Base-by-base conservation (phyloP, 1,140 invertebrate species). In the Lysiphlebus fabarum region DNA sequence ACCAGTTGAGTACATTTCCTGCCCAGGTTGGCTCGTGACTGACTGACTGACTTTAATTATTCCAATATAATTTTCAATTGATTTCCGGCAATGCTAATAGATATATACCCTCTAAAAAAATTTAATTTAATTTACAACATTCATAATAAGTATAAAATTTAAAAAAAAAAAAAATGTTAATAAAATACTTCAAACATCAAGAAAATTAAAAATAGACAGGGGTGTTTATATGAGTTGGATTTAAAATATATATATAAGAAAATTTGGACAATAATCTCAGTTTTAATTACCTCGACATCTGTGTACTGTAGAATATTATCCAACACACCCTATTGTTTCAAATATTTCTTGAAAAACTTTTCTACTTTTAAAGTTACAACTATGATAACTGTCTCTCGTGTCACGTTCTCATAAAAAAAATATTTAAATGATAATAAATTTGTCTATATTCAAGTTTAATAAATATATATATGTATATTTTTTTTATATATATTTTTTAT, bases 201-300 rank as follows among this genome's bases (percentile, higher is more conserved):
- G 17, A 26, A 26, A 26, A 26, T 26, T 26, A 26, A 26, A 26
- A 26, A 26, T 26, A 26, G 17, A 26, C 17, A 26, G 4, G 17
- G 17, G 17, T 26, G 17, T 26, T n/a, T n/a, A n/a, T n/a, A 1
- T 26, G 17, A 26, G 17, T 26, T 26, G 17, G 4, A 26, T 26
- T 26, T 26, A 26, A n/a, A n/a, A n/a, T n/a, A n/a, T n/a, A n/a
- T n/a, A 4, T 26, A 26, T 26, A 26, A 26, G 17, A 8, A 56
- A 78, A 79, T 70, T 79, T 79, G 56, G 68, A 73, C 67, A 70
- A 78, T 78, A 75, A 72, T 68, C 76, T 59, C 56, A 60, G 65
- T 76, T 80, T 79, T 79, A 80, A 80, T 79, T 78, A 74, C 71
- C 6, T 70, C 75, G 70, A 77, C 77, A 80, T 77, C 78, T 79